Evolutionary conservation across 2,113 vertebrate genomes (phyloP).

Genomic region (Donacobius atricapilla): DNA sequence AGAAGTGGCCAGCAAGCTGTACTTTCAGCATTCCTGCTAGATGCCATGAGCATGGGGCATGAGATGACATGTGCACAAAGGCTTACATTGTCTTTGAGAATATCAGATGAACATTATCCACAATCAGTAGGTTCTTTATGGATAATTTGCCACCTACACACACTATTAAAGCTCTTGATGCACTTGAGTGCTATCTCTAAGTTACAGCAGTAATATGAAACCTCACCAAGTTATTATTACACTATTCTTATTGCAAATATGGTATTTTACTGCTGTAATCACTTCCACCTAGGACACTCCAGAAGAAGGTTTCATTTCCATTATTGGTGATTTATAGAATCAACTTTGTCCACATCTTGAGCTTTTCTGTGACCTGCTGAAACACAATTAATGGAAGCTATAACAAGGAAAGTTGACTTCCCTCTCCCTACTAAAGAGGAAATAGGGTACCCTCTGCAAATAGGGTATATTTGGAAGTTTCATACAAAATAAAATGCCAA

Average conservation of each 20-base stretch:
- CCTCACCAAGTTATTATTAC: not conserved
- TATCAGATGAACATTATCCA: not conserved
- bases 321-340: conserved; percentile 15
- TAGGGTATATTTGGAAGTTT: not conserved
- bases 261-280: conserved; percentile 14
- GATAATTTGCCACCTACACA: conserved; percentile 32
- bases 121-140: not conserved
- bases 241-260: not conserved
- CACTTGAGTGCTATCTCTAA: not conserved
- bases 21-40: not conserved
- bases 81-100: not conserved
- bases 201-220: conserved; percentile 24
- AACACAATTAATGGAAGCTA: conserved; percentile 49
- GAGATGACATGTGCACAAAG: not conserved
- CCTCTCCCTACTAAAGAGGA: not conserved
- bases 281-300: not conserved
- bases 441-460: not conserved
- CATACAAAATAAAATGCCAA: not conserved
- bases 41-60: not conserved
- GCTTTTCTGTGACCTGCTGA: not conserved
- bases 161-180: conserved; percentile 17
- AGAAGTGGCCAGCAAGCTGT: not conserved
- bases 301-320: not conserved
- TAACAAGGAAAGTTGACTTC: conserved; percentile 1
- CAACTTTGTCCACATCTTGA: not conserved